Evolutionary conservation across 2,113 vertebrate genomes (phyloP).

Genomic region (Pithys albifrons): DNA sequence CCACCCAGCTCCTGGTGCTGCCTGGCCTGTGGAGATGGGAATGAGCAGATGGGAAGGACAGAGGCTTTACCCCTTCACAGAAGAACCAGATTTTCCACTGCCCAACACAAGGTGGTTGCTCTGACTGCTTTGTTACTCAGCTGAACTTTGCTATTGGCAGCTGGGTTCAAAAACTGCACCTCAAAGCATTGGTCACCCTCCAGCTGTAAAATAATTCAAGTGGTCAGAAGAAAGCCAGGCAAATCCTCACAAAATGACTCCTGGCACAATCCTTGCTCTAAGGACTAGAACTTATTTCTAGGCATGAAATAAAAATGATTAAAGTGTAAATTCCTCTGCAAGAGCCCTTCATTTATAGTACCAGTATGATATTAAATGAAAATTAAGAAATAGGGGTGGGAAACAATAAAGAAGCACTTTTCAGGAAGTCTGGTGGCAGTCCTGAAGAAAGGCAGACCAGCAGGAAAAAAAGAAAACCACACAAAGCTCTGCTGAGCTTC

Average conservation of each 20-base stretch:
- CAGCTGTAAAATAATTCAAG: background rate
- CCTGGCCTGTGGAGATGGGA: background rate
- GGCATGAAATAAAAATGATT: background rate
- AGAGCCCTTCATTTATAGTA: background rate
- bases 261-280: background rate
- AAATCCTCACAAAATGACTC: background rate
- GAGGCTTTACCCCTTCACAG: background rate
- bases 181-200: background rate
- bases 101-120: background rate
- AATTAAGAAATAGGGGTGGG: background rate
- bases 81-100: background rate
- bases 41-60: background rate
- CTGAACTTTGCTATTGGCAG: background rate
- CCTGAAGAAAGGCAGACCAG: background rate
- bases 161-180: background rate
- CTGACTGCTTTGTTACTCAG: background rate
- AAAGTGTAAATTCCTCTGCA: background rate
- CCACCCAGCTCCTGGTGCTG: background rate
- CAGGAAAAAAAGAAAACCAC: background rate
- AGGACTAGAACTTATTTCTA: background rate
- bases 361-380: background rate
- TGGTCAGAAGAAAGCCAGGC: background rate
- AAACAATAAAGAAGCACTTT: background rate
- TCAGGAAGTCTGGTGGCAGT: background rate
- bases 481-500: constrained; percentile 12